A percentile compares a stretch with the other conserved stretches of the same genome.
Evolutionary conservation across 2,797 vertebrate species (phyloP).

Genomic region (Hypotaenidia philippensis): DNA sequence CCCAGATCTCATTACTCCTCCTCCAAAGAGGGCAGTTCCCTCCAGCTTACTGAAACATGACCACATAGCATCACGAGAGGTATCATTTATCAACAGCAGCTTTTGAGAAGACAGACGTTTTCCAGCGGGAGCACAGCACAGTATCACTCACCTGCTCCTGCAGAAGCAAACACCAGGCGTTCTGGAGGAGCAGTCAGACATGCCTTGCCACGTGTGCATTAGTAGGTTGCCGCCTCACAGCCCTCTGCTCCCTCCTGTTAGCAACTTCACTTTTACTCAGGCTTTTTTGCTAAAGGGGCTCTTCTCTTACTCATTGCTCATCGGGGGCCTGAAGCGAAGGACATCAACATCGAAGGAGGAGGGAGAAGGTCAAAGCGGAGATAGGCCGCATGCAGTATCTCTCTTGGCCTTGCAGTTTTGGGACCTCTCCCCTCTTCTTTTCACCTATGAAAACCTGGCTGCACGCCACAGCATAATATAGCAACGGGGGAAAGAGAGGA

Average conservation of each 20-base stretch:
- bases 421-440: constrained; percentile 54
- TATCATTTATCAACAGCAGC: not conserved
- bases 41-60: fast-evolving
- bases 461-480: constrained; percentile 77
- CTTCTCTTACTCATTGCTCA: constrained; percentile 24
- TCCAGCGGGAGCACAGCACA: not conserved
- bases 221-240: not conserved
- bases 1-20: not conserved
- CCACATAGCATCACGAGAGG: not conserved
- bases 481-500: constrained; percentile 69
- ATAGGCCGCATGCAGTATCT: not conserved
- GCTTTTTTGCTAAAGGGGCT: not conserved
- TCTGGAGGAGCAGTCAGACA: not conserved
- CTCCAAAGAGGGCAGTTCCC: not conserved
- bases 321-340: not conserved
- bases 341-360: not conserved
- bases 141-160: not conserved
- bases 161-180: not conserved
- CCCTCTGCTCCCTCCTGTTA: not conserved
- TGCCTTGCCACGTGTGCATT: not conserved
- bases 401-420: constrained; percentile 45
- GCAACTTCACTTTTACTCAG: not conserved
- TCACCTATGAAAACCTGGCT: constrained; percentile 77
- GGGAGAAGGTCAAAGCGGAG: not conserved
- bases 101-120: not conserved